These are phyloP conservation scores for Melanerpes aurifrons DNA, from an alignment of 2,113 vertebrate species.

Conservation along the genomic window DNA sequence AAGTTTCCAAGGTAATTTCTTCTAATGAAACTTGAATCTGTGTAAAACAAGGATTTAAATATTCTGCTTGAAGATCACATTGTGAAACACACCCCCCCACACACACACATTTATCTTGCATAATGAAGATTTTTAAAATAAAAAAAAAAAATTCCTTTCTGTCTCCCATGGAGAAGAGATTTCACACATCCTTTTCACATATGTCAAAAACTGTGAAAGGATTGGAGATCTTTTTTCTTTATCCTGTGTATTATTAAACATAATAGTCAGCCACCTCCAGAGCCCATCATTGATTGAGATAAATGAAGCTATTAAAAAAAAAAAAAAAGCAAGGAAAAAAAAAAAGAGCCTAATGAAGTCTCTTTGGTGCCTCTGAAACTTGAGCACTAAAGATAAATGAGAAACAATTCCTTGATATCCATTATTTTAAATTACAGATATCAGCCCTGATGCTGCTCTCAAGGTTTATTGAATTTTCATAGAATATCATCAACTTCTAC, in stretches of 20 bases:
- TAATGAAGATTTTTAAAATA: background rate
- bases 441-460: constrained; percentile 74
- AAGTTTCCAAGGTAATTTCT: background rate
- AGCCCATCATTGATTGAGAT: constrained; percentile 84
- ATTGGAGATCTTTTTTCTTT: background rate
- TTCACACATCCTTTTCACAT: constrained; percentile 1
- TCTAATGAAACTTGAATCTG: background rate
- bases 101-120: background rate
- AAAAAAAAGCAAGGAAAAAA: background rate
- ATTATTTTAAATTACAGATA: constrained; percentile 87
- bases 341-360: constrained; percentile 80
- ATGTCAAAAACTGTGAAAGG: constrained; percentile 13
- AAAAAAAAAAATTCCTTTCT: background rate
- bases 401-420: constrained; percentile 85
- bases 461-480: constrained; percentile 80
- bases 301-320: constrained; percentile 79
- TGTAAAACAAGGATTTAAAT: constrained; percentile 40
- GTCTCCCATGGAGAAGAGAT: background rate
- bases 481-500: constrained; percentile 63
- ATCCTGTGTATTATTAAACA: constrained; percentile 70
- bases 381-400: constrained; percentile 85
- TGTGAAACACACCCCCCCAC: background rate
- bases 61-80: background rate
- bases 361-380: constrained; percentile 78
- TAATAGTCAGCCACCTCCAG: constrained; percentile 78